phyloP scores from a whole-genome alignment of 2,113 vertebrate genomes.

The Perca flavescens region DNA sequence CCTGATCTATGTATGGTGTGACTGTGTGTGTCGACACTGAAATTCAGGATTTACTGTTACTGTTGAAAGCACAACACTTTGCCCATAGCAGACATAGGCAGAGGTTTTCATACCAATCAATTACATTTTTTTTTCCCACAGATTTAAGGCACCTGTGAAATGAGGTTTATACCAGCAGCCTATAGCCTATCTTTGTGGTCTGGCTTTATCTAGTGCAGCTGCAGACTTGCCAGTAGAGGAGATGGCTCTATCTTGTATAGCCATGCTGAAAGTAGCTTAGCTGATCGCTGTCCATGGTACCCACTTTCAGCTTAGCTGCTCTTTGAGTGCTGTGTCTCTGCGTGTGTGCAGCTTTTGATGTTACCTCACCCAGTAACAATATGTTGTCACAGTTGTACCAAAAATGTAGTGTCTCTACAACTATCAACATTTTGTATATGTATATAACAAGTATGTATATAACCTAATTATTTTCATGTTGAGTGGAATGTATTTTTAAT shows the following conservation, averaged over 20 bases:
- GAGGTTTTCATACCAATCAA: conserved; percentile 55
- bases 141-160: conserved; percentile 67
- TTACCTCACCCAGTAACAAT: background rate
- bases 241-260: conserved; percentile 58
- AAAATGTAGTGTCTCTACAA: background rate
- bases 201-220: conserved; percentile 55
- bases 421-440: background rate
- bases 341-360: background rate
- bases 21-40: conserved; percentile 53
- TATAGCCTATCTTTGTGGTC: conserved; percentile 42
- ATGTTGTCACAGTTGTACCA: background rate
- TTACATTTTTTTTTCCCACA: conserved; percentile 52
- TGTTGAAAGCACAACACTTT: conserved; percentile 33
- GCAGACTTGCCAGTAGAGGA: conserved; percentile 40
- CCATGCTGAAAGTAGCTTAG: conserved; percentile 61
- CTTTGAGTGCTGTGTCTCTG: conserved; percentile 18
- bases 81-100: conserved; percentile 8
- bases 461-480: background rate
- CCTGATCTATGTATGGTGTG: conserved; percentile 56
- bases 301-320: conserved; percentile 26
- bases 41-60: conserved; percentile 68
- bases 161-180: conserved; percentile 62
- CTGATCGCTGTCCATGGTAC: conserved; percentile 57
- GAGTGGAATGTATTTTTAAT: background rate
- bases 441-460: background rate